Base-by-base conservation (phyloP, 1,140 invertebrate species). In the Marisa cornuarietis region DNA sequence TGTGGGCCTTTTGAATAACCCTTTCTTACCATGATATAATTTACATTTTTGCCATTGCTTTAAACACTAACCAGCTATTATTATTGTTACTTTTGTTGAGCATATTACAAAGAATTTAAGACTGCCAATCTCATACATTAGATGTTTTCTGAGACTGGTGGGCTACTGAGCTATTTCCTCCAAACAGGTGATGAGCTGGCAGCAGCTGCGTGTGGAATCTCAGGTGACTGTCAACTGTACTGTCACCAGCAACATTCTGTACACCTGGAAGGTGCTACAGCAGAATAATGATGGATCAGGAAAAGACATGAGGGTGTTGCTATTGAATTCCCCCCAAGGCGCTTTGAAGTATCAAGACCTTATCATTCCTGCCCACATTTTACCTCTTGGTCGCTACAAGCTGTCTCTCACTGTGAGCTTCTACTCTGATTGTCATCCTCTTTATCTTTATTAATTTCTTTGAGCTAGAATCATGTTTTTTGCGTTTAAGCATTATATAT, bases 221-320 rank as follows among this genome's bases (percentile, higher is more conserved):
- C 71, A 73, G 71, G 71, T 73, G 16, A 54, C 71, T 22, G 18
- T 73, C 49, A 73, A 73, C 52, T 73, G 71, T 22, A 58, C 42
- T 52, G 52, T 54, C 49, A 52, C 71, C 8, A 16, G 11, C 7
- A 52, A 73, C 49, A 49, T 73, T 14, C n/a, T 52, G 8, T 73
- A 73, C 51, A 22, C 14, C 49, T 73, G 71, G 71, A 22, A n/a
- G 8, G 49, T 73, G 10, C 1, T 24, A 22, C 51, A 52, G 42
- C 18, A 22, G 42, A 26, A 52, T 18, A 51, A 31, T 9, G 20
- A 26, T 22, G 71, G 6, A 31, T 54, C 26, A 52, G 49, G 52
- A 49, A 3, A 54, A 9, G 20, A 54, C 22, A 18, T 22, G 8
- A 22, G 14, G 10, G 1, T 0, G 0, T 22, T 54, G 18, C 18